Evolutionary conservation across 2,888 invertebrate genomes (phyloP).

Genomic region (Melieria picta): DNA sequence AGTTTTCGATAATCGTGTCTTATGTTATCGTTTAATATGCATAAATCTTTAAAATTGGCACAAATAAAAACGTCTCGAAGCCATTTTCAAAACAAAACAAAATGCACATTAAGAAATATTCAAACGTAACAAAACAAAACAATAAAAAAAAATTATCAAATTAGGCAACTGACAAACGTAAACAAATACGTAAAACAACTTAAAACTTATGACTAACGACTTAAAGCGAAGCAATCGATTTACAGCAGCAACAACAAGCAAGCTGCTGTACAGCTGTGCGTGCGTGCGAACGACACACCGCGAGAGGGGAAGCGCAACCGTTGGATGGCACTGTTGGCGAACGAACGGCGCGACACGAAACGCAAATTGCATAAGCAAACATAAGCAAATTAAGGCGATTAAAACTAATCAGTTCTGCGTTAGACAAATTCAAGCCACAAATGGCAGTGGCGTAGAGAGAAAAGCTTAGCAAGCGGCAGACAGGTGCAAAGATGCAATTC

Average conservation of each 20-base stretch:
- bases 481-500: no score
- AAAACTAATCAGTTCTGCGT: constrained; percentile 46
- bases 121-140: constrained; percentile 11
- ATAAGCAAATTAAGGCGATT: constrained; percentile 13
- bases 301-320: neutral
- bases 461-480: no score
- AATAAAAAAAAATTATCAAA: constrained; percentile 11
- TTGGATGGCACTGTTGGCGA: neutral
- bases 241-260: neutral
- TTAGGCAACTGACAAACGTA: neutral
- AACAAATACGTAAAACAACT: no score
- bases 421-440: constrained; percentile 9
- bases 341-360: neutral
- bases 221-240: neutral
- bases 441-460: no score
- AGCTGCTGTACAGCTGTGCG: neutral
- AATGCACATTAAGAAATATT: neutral
- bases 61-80: constrained; percentile 14
- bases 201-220: no score
- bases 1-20: neutral
- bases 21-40: constrained; percentile 21
- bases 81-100: constrained; percentile 4
- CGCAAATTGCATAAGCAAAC: neutral
- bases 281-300: neutral
- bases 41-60: constrained; percentile 23